These are phyloP conservation scores for Anguilla megastoma DNA, from an alignment of 2,797 vertebrate genomes.

Conservation along the genomic window DNA sequence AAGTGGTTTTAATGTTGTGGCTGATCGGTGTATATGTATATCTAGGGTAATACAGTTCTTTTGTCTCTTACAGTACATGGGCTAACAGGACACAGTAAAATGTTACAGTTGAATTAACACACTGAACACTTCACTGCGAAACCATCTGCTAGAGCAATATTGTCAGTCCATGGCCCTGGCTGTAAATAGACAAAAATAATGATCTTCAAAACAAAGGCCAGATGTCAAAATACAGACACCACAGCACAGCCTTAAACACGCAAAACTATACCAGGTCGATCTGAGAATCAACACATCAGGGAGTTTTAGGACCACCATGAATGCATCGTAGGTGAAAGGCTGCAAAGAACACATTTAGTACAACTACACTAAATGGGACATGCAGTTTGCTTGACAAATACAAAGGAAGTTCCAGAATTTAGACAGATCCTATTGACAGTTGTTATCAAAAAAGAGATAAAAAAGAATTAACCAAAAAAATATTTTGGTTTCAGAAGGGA, in stretches of 20 bases:
- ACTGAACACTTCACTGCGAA: not conserved
- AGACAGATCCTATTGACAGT: not conserved
- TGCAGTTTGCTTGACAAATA: not conserved
- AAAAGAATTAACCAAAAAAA: not conserved
- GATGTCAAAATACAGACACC: not conserved
- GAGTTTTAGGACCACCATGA: not conserved
- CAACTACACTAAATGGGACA: not conserved
- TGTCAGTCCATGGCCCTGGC: not conserved
- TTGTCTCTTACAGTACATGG: not conserved
- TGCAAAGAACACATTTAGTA: not conserved
- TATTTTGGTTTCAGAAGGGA: not conserved
- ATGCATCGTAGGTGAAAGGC: not conserved
- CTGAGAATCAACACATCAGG: not conserved
- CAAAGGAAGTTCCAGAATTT: not conserved
- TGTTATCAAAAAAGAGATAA: not conserved
- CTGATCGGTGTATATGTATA: too few species aligned
- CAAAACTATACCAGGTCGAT: not conserved
- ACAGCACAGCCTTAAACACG: not conserved
- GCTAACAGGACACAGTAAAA: not conserved
- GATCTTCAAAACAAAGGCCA: not conserved
- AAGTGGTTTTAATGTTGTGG: too few species aligned
- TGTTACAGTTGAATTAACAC: not conserved
- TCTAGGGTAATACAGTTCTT: not conserved
- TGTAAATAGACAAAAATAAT: slow-evolving; percentile 12
- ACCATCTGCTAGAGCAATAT: not conserved